Conservation (phyloP, 64 coral and sea anemone genomes). For the Porites australiensis region DNA sequence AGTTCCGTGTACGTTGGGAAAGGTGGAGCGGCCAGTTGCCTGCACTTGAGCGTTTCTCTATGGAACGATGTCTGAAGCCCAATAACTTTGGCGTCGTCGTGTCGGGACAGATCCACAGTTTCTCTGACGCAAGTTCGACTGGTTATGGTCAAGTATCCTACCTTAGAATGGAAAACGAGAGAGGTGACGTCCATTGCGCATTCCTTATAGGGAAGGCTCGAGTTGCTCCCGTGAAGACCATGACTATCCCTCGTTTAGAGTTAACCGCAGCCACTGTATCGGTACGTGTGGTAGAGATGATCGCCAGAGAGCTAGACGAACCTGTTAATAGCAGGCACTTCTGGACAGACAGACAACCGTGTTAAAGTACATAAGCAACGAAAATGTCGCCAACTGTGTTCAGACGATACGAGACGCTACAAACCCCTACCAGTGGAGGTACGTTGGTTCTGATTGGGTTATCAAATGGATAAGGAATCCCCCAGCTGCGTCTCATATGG, state of each 20-base stretch:
- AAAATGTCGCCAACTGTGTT: background rate
- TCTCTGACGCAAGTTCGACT: slow-evolving; percentile 45
- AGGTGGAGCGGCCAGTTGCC: slow-evolving; percentile 33
- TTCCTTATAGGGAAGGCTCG: slow-evolving; percentile 47
- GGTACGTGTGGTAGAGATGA: background rate
- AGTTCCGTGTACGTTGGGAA: slow-evolving; percentile 45
- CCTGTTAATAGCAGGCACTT: background rate
- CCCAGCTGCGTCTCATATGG: too few relatives aligned
- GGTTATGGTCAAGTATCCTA: slow-evolving; percentile 44
- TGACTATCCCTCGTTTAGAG: slow-evolving; percentile 38
- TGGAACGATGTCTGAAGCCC: slow-evolving; percentile 54
- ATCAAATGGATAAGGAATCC: too few relatives aligned
- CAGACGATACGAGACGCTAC: background rate
- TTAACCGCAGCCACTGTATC: background rate
- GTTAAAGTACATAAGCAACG: background rate
- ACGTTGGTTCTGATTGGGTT: too few relatives aligned
- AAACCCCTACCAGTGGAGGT: too few relatives aligned
- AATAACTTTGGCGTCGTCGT: slow-evolving; percentile 37
- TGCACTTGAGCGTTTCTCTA: slow-evolving; percentile 12
- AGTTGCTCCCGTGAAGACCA: slow-evolving; percentile 6
- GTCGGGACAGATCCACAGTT: slow-evolving; percentile 53
- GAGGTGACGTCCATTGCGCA: slow-evolving; percentile 3
- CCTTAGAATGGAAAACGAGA: slow-evolving; percentile 7
- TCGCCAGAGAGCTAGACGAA: slow-evolving; percentile 1
- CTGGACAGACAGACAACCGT: slow-evolving; percentile 9